Base-by-base conservation (phyloP, 2,888 invertebrate genomes). In the Pristionchus arcanus region DNA sequence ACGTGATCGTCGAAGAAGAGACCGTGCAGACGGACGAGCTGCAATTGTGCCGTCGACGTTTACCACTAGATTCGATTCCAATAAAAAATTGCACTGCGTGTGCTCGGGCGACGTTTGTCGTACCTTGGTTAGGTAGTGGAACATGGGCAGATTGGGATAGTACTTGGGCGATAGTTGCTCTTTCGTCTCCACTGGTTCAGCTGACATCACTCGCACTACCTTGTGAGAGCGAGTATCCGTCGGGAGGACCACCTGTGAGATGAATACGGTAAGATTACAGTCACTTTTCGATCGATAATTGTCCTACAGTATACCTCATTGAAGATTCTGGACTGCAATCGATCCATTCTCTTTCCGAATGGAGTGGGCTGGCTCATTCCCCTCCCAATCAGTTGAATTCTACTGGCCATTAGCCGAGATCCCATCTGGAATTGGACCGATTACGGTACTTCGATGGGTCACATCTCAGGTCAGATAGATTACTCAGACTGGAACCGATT, bases 71-170 rank as follows among this genome's bases (percentile, higher is more conserved):
- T n/a, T 25, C n/a, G n/a, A 63, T 63, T 42, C 81, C 1, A 16
- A n/a, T 81, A n/a, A 34, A 28, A 49, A 21, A 28, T 2, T 4
- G 16, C 81, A 81, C n/a, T 81, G 49, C 37, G 74, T 81, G 81
- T 53, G 49, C 34, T 7, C 37, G 81, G 49, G 34, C 81, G 81
- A 37, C 42, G 42, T 81, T 42, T 92, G 91, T 37, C 94, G 91
- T 93, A 95, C 93, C 91, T 95, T 95, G n/a, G 94, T 94, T 31
- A 95, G 90, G 89, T 95, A 95, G 90, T 95, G 95, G 90, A 95
- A 95, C 95, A 95, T 95, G 59, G 95, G 95, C 83, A 92, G 91
- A 89, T 94, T 94, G 66, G 94, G 94, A 90, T 93, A 94, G 91
- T 94, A 94, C 77, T 93, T 90, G 2, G 92, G 92, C 34, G 91